These are phyloP conservation scores for Enteromius treurensis DNA, from an alignment of 2,797 vertebrate genomes.

Conservation along the genomic window DNA sequence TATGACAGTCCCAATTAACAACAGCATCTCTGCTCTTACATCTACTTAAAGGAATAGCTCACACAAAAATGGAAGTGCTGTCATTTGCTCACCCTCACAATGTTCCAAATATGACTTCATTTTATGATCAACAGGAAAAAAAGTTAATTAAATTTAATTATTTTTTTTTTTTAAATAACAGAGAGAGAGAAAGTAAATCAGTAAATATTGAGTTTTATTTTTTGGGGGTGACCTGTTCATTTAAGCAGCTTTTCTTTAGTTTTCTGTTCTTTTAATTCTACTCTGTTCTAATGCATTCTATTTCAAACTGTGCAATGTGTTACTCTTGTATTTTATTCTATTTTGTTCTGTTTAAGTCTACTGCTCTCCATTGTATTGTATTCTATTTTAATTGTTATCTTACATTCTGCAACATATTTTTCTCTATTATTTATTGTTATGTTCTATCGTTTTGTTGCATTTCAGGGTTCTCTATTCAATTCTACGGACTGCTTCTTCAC, in stretches of 20 bases:
- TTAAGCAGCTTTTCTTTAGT: background rate
- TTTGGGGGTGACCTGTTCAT: background rate
- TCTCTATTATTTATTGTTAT: background rate
- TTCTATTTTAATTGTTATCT: background rate
- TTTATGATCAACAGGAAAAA: background rate
- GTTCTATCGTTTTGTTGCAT: background rate
- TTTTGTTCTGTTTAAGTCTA: background rate
- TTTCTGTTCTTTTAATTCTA: background rate
- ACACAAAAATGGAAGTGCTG: background rate
- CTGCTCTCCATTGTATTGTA: background rate
- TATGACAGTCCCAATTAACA: conserved; percentile 51
- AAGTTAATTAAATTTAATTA: too few species aligned
- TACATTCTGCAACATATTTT: background rate
- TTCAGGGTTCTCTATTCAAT: background rate
- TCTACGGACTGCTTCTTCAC: background rate
- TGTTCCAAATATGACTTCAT: background rate
- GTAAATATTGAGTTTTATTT: background rate
- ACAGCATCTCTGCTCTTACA: conserved; percentile 14
- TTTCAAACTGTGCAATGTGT: background rate
- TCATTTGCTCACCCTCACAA: background rate
- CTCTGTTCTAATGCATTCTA: background rate
- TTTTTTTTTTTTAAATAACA: too few species aligned
- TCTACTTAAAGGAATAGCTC: background rate
- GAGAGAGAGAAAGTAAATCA: background rate
- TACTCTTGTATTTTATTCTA: background rate